A percentile compares a stretch with the other conserved stretches of the same genome.
phyloP scores from a whole-genome alignment of 2,797 vertebrate species.

The Falco rusticolus region DNA sequence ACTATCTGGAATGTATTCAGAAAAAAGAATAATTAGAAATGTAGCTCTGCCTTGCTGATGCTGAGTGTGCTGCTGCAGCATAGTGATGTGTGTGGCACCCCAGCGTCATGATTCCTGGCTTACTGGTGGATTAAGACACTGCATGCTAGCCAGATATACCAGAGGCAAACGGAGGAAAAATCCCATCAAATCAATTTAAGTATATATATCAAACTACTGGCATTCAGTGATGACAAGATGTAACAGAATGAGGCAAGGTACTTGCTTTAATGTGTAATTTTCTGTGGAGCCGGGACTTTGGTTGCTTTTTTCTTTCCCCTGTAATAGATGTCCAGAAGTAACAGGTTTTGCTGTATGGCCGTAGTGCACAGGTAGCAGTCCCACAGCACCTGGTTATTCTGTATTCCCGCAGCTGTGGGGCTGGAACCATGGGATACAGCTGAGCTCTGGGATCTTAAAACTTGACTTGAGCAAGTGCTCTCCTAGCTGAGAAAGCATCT shows the following conservation, averaged over 20 bases:
- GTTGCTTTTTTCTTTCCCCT: background rate
- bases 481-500: background rate
- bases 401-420: background rate
- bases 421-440: background rate
- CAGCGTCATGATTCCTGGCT: background rate
- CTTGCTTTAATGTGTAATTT: background rate
- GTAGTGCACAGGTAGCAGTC: background rate
- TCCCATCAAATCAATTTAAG: background rate
- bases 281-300: background rate
- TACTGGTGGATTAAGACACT: background rate
- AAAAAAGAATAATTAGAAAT: background rate
- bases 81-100: background rate
- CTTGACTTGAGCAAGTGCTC: background rate
- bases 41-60: background rate
- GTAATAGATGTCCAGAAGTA: background rate
- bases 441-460: background rate
- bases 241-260: background rate
- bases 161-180: background rate
- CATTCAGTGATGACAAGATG: background rate
- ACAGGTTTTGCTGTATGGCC: background rate
- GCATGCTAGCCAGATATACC: background rate
- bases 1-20: background rate
- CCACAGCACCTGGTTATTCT: background rate
- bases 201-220: background rate
- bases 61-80: background rate